phyloP scores from a whole-genome alignment of 2,113 vertebrate genomes.

The Ciconia stormi region DNA sequence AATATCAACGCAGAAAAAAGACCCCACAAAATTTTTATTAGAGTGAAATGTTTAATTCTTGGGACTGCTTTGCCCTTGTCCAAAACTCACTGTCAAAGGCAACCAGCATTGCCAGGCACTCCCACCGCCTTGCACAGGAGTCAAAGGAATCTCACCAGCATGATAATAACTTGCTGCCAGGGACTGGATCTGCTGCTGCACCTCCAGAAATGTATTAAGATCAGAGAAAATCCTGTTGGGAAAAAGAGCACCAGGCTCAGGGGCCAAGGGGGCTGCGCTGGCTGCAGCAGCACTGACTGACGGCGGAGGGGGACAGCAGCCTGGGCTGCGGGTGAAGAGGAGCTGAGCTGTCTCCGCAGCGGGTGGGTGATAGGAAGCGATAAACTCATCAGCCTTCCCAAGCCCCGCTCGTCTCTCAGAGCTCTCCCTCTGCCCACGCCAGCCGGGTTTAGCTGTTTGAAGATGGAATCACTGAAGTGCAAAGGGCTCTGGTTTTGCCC shows the following conservation, averaged over 20 bases:
- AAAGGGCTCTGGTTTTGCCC: background rate
- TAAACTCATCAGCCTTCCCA: background rate
- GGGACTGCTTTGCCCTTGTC: background rate
- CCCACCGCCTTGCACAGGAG: too few species aligned
- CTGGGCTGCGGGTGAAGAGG: background rate
- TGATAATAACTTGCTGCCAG: background rate
- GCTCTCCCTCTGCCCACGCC: background rate
- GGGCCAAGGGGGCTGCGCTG: too few species aligned
- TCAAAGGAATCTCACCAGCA: background rate
- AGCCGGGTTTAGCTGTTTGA: background rate
- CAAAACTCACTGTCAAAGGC: background rate
- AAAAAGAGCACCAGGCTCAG: background rate
- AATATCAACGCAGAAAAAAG: background rate
- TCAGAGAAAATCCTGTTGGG: background rate
- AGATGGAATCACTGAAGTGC: background rate
- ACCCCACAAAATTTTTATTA: accelerated
- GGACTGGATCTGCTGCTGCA: background rate
- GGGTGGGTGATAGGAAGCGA: background rate
- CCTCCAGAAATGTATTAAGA: background rate
- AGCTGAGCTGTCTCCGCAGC: background rate
- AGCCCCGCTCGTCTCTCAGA: background rate
- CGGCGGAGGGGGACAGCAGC: accelerated
- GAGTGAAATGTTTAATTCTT: background rate
- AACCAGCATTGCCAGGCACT: background rate
- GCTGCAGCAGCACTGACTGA: background rate